Percentiles rank a stretch among this genome's conserved stretches.
phyloP scores from a whole-genome alignment of 2,888 invertebrate genomes.

The Drosophila infuscata region DNA sequence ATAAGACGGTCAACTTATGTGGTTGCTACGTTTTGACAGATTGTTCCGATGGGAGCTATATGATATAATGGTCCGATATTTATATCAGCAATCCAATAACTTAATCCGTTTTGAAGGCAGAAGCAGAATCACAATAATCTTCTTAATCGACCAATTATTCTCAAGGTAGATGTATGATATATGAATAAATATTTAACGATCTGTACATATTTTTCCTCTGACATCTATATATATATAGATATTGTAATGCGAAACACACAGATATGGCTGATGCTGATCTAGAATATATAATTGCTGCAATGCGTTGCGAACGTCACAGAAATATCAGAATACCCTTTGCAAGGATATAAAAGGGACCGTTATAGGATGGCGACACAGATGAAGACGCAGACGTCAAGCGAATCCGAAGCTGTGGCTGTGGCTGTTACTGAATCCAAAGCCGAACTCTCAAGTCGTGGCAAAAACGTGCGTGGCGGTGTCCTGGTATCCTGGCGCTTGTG shows the following conservation, averaged over 20 bases:
- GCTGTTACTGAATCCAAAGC: constrained; percentile 34
- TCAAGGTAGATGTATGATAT: background rate
- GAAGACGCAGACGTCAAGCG: constrained; percentile 70
- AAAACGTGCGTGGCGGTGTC: constrained; percentile 61
- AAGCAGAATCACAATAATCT: background rate
- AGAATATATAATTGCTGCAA: background rate
- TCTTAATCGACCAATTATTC: background rate
- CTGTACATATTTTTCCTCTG: background rate
- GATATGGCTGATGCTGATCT: background rate
- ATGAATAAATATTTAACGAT: background rate
- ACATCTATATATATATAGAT: background rate
- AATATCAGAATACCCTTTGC: background rate
- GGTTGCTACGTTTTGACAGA: background rate
- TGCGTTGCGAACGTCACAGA: background rate
- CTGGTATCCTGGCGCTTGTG: constrained; percentile 64
- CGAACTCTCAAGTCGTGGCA: constrained; percentile 35
- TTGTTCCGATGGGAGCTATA: background rate
- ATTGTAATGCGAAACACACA: background rate
- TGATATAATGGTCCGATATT: no score
- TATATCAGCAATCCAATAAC: background rate
- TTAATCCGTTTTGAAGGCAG: background rate
- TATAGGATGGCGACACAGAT: constrained; percentile 34
- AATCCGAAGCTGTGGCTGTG: constrained; percentile 41
- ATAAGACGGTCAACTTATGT: background rate
- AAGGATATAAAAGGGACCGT: constrained; percentile 11